A percentile compares a stretch with the other conserved stretches of the same genome.
These are phyloP conservation scores for Sebastes itinus DNA, from an alignment of 2,797 vertebrate genomes.

Conservation along the genomic window DNA sequence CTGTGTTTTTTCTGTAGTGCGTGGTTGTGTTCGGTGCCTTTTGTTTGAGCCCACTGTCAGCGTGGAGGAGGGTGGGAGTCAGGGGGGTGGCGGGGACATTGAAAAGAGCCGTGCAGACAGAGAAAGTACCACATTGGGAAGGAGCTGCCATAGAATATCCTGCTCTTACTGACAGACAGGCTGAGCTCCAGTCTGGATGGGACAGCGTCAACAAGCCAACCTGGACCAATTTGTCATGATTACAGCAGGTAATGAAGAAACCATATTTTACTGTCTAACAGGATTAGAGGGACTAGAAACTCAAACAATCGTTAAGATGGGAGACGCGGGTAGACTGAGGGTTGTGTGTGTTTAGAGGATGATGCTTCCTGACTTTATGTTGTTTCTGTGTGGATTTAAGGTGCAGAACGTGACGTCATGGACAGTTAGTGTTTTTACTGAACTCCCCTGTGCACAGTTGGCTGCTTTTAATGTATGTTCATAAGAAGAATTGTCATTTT, in stretches of 20 bases:
- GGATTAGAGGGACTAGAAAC: slow-evolving; percentile 22
- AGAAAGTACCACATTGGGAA: slow-evolving; percentile 49
- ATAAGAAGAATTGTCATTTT: neutral
- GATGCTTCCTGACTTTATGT: neutral
- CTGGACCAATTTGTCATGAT: slow-evolving; percentile 55
- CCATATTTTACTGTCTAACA: slow-evolving; percentile 15
- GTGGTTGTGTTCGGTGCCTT: slow-evolving; percentile 43
- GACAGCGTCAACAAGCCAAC: slow-evolving; percentile 38
- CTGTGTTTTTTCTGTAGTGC: slow-evolving; percentile 19
- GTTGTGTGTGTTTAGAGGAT: neutral
- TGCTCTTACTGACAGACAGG: slow-evolving; percentile 14
- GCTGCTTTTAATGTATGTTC: neutral
- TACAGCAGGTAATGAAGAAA: slow-evolving; percentile 70
- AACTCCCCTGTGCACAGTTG: neutral
- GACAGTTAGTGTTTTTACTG: neutral
- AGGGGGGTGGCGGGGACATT: slow-evolving; percentile 27
- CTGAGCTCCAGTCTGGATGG: slow-evolving; percentile 18
- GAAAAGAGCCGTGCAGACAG: slow-evolving; percentile 54
- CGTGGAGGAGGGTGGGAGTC: slow-evolving; percentile 53
- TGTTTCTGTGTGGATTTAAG: slow-evolving; percentile 12
- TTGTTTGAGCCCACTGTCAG: slow-evolving; percentile 69
- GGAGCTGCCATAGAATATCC: slow-evolving; percentile 20
- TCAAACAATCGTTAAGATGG: slow-evolving; percentile 43
- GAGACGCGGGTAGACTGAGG: neutral
- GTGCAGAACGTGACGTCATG: neutral